phyloP scores from a whole-genome alignment of 2,797 vertebrate genomes.

The Lutjanus argentimaculatus region DNA sequence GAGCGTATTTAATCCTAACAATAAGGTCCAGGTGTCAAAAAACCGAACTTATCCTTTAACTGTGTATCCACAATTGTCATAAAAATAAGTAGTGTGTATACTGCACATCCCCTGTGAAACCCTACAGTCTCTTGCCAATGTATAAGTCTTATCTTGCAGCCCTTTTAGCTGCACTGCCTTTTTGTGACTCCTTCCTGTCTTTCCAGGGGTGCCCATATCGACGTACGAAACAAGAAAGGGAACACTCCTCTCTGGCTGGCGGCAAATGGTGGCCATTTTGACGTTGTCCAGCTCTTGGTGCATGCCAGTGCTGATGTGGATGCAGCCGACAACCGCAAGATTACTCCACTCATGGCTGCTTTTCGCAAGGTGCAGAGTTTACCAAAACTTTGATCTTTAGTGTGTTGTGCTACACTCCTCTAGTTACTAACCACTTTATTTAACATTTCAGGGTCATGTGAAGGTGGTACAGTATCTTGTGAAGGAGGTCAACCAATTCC shows the following conservation, averaged over 20 bases:
- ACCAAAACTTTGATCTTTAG: not conserved
- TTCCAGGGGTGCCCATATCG: conserved; percentile 95
- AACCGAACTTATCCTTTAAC: too few species aligned
- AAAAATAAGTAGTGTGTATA: too few species aligned
- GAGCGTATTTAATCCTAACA: too few species aligned
- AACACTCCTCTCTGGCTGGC: conserved; percentile 98
- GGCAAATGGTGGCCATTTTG: conserved; percentile 97
- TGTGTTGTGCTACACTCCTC: not conserved
- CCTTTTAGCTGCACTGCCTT: not conserved
- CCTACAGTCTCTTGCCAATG: not conserved
- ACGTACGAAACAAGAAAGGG: conserved; percentile 99
- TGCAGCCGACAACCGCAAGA: conserved; percentile 98
- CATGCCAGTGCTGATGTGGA: conserved; percentile 97
- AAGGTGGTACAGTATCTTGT: conserved; percentile 99
- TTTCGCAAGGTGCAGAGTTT: conserved; percentile 92
- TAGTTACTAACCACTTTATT: conserved; percentile 21
- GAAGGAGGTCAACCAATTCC: conserved; percentile 99
- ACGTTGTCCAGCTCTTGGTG: conserved; percentile 97
- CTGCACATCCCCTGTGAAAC: too few species aligned
- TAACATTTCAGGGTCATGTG: conserved; percentile 92
- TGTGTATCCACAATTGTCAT: too few species aligned
- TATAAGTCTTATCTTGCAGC: not conserved
- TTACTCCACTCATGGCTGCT: conserved; percentile 98
- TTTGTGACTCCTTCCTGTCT: conserved; percentile 17
- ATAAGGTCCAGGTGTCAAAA: too few species aligned